phyloP scores from a whole-genome alignment of 2,888 invertebrate species.

The Leptinotarsa juncta region DNA sequence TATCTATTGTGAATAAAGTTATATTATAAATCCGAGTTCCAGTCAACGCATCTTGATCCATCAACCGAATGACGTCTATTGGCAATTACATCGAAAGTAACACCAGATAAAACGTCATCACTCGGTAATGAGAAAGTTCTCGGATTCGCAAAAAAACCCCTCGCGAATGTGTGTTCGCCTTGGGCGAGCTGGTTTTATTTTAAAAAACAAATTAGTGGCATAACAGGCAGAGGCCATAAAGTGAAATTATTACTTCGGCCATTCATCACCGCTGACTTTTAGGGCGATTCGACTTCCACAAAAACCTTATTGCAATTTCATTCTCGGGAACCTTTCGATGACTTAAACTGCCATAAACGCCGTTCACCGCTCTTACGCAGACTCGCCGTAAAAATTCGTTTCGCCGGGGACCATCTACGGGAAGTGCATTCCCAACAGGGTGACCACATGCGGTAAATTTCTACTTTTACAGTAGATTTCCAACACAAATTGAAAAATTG shows the following conservation, averaged over 20 bases:
- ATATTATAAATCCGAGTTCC: no score
- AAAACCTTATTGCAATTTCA: constrained; percentile 56
- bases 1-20: no score
- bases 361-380: constrained; percentile 57
- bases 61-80: background rate
- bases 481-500: no score
- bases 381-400: constrained; percentile 39
- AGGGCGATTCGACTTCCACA: constrained; percentile 54
- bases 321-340: constrained; percentile 53
- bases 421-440: no score
- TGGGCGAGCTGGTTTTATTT: constrained; percentile 48
- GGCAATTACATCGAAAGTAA: background rate
- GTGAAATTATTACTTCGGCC: constrained; percentile 55
- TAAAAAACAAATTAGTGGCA: constrained; percentile 52
- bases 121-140: background rate
- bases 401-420: constrained; percentile 19
- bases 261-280: constrained; percentile 58
- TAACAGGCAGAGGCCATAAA: constrained; percentile 53
- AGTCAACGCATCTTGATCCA: background rate
- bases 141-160: constrained; percentile 19
- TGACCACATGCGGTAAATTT: no score
- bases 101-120: background rate
- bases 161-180: constrained; percentile 38
- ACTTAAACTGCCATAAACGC: constrained; percentile 56
- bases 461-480: no score